Evolutionary conservation across 2,888 invertebrate species (phyloP), one percentile per base, ranked within the genome.

Genomic region (Lasioglossum vierecki): DNA sequence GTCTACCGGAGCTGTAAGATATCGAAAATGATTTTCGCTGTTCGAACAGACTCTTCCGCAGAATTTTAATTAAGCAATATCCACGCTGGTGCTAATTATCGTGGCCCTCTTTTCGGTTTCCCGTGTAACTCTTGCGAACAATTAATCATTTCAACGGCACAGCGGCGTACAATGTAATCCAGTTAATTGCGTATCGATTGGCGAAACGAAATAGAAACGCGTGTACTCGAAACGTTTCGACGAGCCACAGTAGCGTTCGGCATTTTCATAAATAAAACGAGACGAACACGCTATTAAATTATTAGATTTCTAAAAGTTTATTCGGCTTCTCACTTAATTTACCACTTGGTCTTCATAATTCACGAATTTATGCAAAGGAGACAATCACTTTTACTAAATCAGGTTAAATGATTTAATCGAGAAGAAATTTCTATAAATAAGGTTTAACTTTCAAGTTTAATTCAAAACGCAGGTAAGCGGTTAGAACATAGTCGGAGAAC

Each of bases 21-120:
- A 76, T 73, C 75, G 78, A 39, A 49, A 46, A 78, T 49, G 68
- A 80, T 72, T 76, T 44, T 66, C 30, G 18, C 46, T 18, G 41
- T 39, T 30, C 11, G 63, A 35, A 83, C 68, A 79, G 72, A 74
- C n/a, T n/a, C n/a, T n/a, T 57, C 63, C 41, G 81, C n/a, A 57
- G 78, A 88, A 89, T 89, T 87, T 89, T 88, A 89, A 89, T 89
- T 82, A 88, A 82, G 66, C 68, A 80, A 87, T 68, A 83, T 75
- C 35, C 70, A 5, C 44, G 46, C 46, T 5, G 57, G 44, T 49
- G 79, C 79, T 82, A 89, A 89, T 87, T 89, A 89, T 81, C 75
- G 82, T 60, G 26, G 66, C 26, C 57, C 66, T n/a, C 76, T 84
- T 81, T 79, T 53, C 60, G 72, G 46, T 76, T 70, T 60, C 83